A percentile compares a stretch with the other conserved stretches of the same genome.
These are phyloP conservation scores for Heliocidaris erythrogramma DNA, from an alignment of 35 echinoderm and acorn worm genomes.

Conservation along the genomic window DNA sequence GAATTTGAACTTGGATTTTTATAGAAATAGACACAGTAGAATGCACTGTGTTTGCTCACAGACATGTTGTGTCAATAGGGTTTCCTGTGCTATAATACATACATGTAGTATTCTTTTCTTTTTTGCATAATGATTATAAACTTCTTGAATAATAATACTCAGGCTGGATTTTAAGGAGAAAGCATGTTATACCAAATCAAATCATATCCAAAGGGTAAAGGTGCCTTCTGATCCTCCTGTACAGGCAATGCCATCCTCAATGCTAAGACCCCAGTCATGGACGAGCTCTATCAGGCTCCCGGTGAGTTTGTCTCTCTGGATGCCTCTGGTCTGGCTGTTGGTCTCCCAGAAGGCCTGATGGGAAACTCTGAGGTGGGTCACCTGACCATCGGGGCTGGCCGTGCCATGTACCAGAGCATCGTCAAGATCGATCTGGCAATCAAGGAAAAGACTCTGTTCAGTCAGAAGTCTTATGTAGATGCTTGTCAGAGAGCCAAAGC, in stretches of 20 bases:
- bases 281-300: conserved; percentile 59
- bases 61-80: neutral
- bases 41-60: neutral
- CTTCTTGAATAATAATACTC: neutral
- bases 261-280: conserved; percentile 93
- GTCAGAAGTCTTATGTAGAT: conserved; percentile 78
- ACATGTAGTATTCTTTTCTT: neutral
- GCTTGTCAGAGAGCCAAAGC: conserved; percentile 82
- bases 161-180: no score
- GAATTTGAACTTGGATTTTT: no score
- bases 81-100: neutral
- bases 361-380: conserved; percentile 99
- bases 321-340: conserved; percentile 93
- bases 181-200: no score
- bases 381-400: conserved; percentile 87
- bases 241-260: conserved; percentile 95
- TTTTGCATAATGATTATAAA: neutral
- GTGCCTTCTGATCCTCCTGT: neutral
- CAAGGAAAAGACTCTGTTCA: conserved; percentile 57
- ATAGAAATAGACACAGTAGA: no score
- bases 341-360: conserved; percentile 93
- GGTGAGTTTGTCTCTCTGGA: conserved; percentile 77
- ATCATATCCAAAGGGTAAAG: no score
- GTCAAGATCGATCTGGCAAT: conserved; percentile 84
- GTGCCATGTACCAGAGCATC: conserved; percentile 94